phyloP scores from a whole-genome alignment of 2,113 vertebrate genomes.

The Gymnobelideus leadbeateri region DNA sequence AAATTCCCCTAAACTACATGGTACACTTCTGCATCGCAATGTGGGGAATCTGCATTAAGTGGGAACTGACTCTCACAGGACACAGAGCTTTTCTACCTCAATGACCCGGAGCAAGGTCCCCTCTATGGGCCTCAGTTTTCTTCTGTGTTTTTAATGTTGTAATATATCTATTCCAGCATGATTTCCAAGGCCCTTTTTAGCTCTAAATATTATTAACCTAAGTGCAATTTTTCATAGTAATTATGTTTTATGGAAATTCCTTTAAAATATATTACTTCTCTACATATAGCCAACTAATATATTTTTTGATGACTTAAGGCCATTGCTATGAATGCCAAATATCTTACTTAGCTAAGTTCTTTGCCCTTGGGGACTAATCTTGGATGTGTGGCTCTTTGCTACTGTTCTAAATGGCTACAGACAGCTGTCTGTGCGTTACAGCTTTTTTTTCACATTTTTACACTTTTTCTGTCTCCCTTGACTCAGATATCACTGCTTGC shows the following conservation, averaged over 20 bases:
- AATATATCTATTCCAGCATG: background rate
- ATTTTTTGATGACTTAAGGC: background rate
- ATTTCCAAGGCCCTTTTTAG: background rate
- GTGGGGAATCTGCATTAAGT: background rate
- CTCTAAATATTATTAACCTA: background rate
- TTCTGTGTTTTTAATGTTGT: background rate
- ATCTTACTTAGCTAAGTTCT: background rate
- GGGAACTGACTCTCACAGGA: background rate
- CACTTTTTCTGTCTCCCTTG: background rate
- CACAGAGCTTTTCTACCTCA: background rate
- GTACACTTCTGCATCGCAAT: background rate
- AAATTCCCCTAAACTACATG: background rate
- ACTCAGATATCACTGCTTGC: background rate
- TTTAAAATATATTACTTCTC: background rate
- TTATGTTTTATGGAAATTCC: background rate
- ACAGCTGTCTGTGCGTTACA: background rate
- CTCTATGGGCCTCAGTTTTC: background rate
- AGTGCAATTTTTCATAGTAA: background rate
- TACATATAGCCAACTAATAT: background rate
- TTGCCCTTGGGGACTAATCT: background rate
- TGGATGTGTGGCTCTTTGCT: background rate
- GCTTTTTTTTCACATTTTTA: background rate
- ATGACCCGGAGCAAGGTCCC: background rate
- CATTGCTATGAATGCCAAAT: background rate
- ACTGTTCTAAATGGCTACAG: background rate